Base-by-base conservation (phyloP, 37 sponge, comb jelly and placozoan species). In the Trichoplax adhaerens region DNA sequence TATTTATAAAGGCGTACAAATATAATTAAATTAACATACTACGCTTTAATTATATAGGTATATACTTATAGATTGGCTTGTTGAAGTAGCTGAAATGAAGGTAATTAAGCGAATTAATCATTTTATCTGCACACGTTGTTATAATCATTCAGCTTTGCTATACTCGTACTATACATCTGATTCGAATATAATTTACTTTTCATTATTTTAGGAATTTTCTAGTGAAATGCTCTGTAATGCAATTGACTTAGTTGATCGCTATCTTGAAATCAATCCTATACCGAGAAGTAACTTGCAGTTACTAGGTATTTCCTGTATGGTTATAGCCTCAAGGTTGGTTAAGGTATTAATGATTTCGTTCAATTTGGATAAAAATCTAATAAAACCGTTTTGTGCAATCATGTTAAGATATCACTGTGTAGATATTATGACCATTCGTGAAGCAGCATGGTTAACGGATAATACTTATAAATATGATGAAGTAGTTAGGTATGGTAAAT, bases 1-100 rank as follows among this genome's bases (percentile, higher is more conserved):
- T 29, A 29, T 29, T 29, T 29, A 29, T 29, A 29, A 29, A 29
- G 29, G 29, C 29, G 29, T 29, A 29, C 29, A 29, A 29, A 29
- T 29, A 29, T 29, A 29, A 29, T 29, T 29, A 29, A 29, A 29
- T 29, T 29, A 29, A 29, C 29, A 29, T 29, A 29, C 29, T 29
- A 29, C 29, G 29, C 29, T 29, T 29, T 29, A 29, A 29, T 46
- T 55, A 54, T 68, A 4, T 69, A 90, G 91, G 63, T 90, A 79
- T 79, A 90, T 90, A 54, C 59, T 86, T n/a, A 57, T 85, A n/a
- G 91, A 90, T 69, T 90, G 91, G 91, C 2, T 90, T 58, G 54
- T 82, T 66, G 91, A 90, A 72, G 87, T 90, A 63, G 72, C 81
- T 0, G 79, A 82, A 57, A 83, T 86, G 87, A 90, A 90, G 74